Evolutionary conservation across 2,888 invertebrate genomes (phyloP).

Genomic region (Pristionchus japonicus): DNA sequence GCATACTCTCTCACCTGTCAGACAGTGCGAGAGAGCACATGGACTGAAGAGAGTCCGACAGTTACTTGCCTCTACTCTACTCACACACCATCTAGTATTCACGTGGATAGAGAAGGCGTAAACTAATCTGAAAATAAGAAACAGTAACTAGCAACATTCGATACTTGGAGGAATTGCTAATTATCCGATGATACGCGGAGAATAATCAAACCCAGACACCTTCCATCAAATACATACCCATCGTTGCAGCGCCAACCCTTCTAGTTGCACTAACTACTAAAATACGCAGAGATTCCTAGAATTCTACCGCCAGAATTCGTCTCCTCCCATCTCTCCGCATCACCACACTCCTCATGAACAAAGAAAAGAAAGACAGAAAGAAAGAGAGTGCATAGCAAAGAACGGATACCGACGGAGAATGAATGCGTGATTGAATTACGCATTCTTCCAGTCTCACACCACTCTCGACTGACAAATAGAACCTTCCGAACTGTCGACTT

Average conservation of each 20-base stretch:
- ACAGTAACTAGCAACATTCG: too few relatives aligned
- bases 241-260: neutral
- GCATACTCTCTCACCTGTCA: neutral
- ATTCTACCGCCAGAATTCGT: neutral
- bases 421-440: neutral
- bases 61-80: neutral
- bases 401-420: neutral
- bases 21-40: neutral
- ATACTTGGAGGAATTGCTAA: too few relatives aligned
- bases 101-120: neutral
- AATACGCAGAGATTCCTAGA: neutral
- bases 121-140: neutral
- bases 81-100: neutral
- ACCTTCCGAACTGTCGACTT: too few relatives aligned
- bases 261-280: too few relatives aligned
- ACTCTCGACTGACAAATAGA: neutral
- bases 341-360: neutral
- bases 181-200: neutral
- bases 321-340: neutral
- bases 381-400: neutral
- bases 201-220: neutral
- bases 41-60: neutral
- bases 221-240: neutral
- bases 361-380: neutral
- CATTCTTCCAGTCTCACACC: neutral